These are phyloP conservation scores for Sarcophaga caerulescens DNA, from an alignment of 2,888 invertebrate species.

Conservation along the genomic window DNA sequence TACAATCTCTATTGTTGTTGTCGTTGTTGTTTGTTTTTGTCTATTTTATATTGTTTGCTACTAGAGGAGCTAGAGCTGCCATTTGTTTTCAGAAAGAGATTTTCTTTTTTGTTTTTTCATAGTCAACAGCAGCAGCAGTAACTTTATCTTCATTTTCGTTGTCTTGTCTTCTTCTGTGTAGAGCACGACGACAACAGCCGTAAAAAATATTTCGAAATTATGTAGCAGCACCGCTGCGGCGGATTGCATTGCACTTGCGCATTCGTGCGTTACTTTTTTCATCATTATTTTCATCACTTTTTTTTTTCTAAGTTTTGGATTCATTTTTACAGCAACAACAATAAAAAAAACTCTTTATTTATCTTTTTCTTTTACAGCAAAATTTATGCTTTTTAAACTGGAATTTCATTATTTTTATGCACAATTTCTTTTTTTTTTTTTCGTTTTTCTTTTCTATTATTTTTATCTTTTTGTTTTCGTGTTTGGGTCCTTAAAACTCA, in stretches of 20 bases:
- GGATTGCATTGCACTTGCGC: slow-evolving; percentile 60
- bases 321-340: not conserved
- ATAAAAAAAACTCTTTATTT: no score
- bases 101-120: slow-evolving; percentile 16
- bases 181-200: slow-evolving; percentile 39
- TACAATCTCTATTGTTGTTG: no score
- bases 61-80: no score
- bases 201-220: not conserved
- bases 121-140: not conserved
- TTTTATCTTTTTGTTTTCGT: no score
- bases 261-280: slow-evolving; percentile 65
- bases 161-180: no score
- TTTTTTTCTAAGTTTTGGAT: slow-evolving; percentile 20
- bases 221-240: slow-evolving; percentile 24
- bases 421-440: not conserved
- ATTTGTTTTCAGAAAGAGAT: not conserved
- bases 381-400: no score
- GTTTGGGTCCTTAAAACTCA: no score
- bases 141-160: slow-evolving; percentile 28
- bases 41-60: no score
- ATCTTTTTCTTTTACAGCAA: no score
- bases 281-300: slow-evolving; percentile 4
- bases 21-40: no score
- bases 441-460: not conserved
- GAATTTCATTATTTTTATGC: no score